A percentile compares a stretch with the other conserved stretches of the same genome.
These are phyloP conservation scores for Tadarida brasiliensis DNA, from an alignment of 2,797 vertebrate species.

Conservation along the genomic window DNA sequence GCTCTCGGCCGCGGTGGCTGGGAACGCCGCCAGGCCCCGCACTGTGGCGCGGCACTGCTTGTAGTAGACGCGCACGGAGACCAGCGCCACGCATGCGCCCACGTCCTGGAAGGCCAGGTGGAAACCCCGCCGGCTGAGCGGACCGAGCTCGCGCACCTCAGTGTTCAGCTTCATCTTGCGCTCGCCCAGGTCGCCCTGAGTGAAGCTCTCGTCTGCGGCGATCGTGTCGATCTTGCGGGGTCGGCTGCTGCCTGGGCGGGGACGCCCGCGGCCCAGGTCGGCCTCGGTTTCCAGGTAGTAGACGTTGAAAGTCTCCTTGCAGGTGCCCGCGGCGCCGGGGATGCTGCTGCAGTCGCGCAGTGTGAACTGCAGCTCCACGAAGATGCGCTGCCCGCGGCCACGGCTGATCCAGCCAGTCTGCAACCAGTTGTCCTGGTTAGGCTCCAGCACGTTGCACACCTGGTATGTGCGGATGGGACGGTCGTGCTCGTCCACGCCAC, in stretches of 20 bases:
- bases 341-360: constrained; percentile 98
- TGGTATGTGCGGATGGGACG: constrained; percentile 97
- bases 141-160: constrained; percentile 96
- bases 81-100: constrained; percentile 95
- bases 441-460: constrained; percentile 98
- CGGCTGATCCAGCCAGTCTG: constrained; percentile 96
- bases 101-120: constrained; percentile 98
- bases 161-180: constrained; percentile 99
- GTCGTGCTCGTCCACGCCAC: constrained; percentile 96
- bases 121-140: constrained; percentile 95
- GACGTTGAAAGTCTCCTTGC: constrained; percentile 98
- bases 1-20: constrained; percentile 95
- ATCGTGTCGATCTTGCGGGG: constrained; percentile 98
- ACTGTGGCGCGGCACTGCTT: constrained; percentile 94
- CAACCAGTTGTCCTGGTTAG: constrained; percentile 98
- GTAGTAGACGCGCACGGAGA: constrained; percentile 96
- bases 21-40: constrained; percentile 95
- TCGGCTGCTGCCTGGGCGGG: constrained; percentile 87
- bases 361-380: constrained; percentile 98
- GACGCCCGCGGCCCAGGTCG: constrained; percentile 88
- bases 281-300: constrained; percentile 94
- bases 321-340: constrained; percentile 94
- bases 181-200: constrained; percentile 96
- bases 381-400: constrained; percentile 94
- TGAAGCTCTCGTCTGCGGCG: constrained; percentile 98